Percentiles rank a stretch among this genome's conserved stretches.
These are phyloP conservation scores for Brachionus koreanus DNA, from an alignment of 1,140 invertebrate genomes.

Conservation along the genomic window DNA sequence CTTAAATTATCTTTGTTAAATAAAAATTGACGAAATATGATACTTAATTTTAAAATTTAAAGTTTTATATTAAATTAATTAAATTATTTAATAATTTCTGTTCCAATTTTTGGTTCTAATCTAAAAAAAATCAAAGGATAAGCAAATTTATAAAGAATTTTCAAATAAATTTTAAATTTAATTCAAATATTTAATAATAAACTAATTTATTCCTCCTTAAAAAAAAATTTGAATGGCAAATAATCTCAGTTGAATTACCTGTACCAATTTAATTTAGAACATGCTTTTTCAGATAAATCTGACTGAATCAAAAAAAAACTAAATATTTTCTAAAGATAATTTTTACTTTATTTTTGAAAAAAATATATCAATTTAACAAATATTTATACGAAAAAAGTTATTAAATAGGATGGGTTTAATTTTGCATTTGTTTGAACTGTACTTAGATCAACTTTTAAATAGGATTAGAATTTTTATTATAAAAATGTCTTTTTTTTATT, in stretches of 20 bases:
- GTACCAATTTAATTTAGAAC: background rate
- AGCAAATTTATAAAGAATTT: no score
- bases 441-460: background rate
- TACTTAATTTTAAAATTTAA: no score
- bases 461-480: background rate
- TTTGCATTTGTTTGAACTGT: background rate
- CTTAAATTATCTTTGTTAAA: no score
- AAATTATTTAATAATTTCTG: no score
- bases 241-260: background rate
- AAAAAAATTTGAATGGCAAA: background rate
- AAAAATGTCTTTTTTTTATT: background rate
- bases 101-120: no score
- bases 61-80: no score
- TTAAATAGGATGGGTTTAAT: background rate
- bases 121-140: no score
- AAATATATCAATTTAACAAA: background rate
- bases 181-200: background rate
- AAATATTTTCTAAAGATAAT: background rate
- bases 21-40: no score
- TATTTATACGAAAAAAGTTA: background rate
- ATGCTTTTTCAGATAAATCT: background rate
- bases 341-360: background rate
- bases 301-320: background rate
- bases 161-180: background rate
- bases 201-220: background rate